Evolutionary conservation across 2,113 vertebrate species (phyloP).

Genomic region (Dicrurus megarhynchus): DNA sequence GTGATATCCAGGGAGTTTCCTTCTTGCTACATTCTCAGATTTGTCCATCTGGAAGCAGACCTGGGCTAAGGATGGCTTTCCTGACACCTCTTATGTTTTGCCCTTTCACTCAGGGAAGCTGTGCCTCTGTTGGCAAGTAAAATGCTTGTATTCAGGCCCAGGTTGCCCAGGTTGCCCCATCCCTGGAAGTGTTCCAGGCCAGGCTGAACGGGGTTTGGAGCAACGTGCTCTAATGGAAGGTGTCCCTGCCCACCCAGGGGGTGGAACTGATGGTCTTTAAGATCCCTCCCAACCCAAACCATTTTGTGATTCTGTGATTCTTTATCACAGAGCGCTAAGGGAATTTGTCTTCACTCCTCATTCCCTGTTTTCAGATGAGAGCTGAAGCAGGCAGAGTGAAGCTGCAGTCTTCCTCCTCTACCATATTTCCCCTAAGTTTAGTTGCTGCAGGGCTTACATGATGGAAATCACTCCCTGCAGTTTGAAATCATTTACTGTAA

Average conservation of each 20-base stretch:
- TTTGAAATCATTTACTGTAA: not conserved
- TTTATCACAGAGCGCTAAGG: fast-evolving
- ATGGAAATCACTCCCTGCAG: not conserved
- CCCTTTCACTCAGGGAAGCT: not conserved
- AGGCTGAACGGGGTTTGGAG: not conserved
- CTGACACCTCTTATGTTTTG: not conserved
- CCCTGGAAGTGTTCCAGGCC: not conserved
- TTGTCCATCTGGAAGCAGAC: not conserved
- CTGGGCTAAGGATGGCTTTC: not conserved
- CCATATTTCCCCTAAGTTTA: not conserved
- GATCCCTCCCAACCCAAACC: not conserved
- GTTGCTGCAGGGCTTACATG: not conserved
- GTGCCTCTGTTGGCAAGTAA: not conserved
- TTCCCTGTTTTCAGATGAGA: not conserved
- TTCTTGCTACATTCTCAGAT: not conserved
- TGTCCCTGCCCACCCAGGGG: not conserved
- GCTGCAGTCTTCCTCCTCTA: not conserved
- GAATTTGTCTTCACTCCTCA: not conserved
- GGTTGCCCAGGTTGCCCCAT: not conserved
- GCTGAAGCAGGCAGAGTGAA: not conserved
- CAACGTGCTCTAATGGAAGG: not conserved
- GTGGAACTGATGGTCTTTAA: not conserved
- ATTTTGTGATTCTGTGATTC: not conserved
- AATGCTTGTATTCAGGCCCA: not conserved
- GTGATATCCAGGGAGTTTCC: not conserved